Evolutionary conservation across 2,113 vertebrate genomes (phyloP).

Genomic region (Herpailurus yagouaroundi): DNA sequence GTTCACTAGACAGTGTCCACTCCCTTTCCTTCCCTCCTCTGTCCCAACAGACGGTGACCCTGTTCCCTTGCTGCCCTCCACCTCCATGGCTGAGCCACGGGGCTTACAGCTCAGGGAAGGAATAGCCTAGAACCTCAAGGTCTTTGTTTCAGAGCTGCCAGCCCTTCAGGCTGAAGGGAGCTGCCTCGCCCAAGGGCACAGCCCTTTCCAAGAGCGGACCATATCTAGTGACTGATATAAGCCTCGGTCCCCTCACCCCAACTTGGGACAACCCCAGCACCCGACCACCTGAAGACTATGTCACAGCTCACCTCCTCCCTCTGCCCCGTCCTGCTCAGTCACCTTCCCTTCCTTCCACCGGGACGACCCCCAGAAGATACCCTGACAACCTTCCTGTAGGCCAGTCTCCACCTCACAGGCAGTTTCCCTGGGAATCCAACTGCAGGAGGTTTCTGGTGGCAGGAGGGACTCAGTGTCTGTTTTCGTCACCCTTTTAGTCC

Average conservation of each 20-base stretch:
- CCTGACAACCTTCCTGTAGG: background rate
- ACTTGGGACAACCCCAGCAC: background rate
- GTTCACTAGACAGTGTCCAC: accelerated
- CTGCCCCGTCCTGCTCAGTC: too few relatives aligned
- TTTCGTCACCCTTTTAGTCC: background rate
- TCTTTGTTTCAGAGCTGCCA: background rate
- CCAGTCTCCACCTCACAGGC: background rate
- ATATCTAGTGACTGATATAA: accelerated
- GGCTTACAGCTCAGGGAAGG: background rate
- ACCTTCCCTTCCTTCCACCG: background rate
- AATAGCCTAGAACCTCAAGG: background rate
- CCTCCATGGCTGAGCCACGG: background rate
- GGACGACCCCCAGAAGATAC: background rate
- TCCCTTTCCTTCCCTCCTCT: background rate
- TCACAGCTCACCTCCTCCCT: background rate
- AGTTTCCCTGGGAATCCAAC: accelerated
- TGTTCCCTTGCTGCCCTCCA: background rate
- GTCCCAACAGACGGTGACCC: background rate
- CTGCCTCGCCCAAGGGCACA: background rate
- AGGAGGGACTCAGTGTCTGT: too few relatives aligned
- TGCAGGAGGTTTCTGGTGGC: background rate
- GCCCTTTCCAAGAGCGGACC: background rate
- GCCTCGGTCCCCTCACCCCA: background rate
- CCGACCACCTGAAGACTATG: background rate
- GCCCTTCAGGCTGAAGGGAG: background rate